Base-by-base conservation (phyloP, 2,797 vertebrate genomes). In the Megaceryle alcyon region DNA sequence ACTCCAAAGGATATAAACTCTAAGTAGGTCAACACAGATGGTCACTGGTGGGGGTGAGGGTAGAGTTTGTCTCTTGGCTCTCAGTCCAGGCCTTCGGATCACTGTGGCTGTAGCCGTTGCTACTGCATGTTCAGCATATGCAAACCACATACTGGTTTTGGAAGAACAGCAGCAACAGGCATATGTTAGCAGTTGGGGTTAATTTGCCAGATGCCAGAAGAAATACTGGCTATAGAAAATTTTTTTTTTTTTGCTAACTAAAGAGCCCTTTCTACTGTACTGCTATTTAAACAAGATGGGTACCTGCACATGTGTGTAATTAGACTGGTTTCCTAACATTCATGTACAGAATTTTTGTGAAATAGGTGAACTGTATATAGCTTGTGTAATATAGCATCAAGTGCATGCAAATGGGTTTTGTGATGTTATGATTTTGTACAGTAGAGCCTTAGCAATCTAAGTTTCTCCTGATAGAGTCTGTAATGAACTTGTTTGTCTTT, bases 131-230 rank as follows among this genome's bases (percentile, higher is more conserved):
- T 66, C 82, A 91, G 91, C 92, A 88, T 43, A 72, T 92, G 95
- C 82, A 79, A 90, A 76, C 72, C 85, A 44, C 86, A 72, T n/a
- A 89, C 89, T 94, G 87, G 21, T 61, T 70, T 79, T 88, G 91
- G 76, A 83, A 63, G 79, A 85, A 43, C 82, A 94, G 80, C 77
- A 90, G 69, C 72, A 88, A 23, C 37, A 88, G 85, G 57, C 94
- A 95, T 93, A 79, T 92, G 95, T 63, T 83, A 92, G 83, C 93
- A 84, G 63, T 28, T 82, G 85, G 86, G 82, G 85, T 94, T 93
- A 54, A 90, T 79, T 48, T 95, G 59, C 63, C 90, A 81, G 77
- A 59, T 88, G 69, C 61, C 76, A 63, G 39, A 21, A 91, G 77
- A 90, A 92, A 70, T 63, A 56, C 71, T 84, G 76, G 43, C 29